phyloP scores from a whole-genome alignment of 1,140 invertebrate genomes.

The Trichoplusia ni region DNA sequence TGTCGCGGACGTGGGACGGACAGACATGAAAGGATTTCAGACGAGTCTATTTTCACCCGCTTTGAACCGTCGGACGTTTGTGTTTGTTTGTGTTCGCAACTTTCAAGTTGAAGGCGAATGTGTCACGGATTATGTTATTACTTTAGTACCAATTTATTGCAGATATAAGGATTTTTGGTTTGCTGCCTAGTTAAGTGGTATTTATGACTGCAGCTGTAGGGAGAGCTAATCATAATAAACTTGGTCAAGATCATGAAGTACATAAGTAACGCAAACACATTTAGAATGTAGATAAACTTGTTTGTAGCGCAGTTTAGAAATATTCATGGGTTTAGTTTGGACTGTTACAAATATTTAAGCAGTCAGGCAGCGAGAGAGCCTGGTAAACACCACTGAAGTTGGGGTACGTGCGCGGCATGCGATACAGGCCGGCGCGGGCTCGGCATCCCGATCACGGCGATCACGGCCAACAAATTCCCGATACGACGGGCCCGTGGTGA shows the following conservation, averaged over 20 bases:
- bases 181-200: not conserved
- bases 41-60: constrained; percentile 72
- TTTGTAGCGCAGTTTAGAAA: not conserved
- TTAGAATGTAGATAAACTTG: no score
- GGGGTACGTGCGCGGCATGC: constrained; percentile 56
- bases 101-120: constrained; percentile 59
- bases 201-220: constrained; percentile 8
- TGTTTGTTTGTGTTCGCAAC: constrained; percentile 75
- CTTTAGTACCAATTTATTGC: constrained; percentile 23
- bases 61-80: constrained; percentile 61
- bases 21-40: constrained; percentile 71
- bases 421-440: constrained; percentile 25
- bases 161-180: not conserved
- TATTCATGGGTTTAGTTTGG: not conserved
- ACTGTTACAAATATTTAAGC: constrained; percentile 29
- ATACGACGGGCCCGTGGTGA: constrained; percentile 47
- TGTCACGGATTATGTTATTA: constrained; percentile 41
- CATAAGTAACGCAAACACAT: no score
- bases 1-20: constrained; percentile 53
- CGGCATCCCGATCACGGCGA: constrained; percentile 50
- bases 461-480: constrained; percentile 50
- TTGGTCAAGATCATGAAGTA: no score
- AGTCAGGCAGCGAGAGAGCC: constrained; percentile 36
- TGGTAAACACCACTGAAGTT: constrained; percentile 65
- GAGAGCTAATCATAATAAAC: no score